Evolutionary conservation across 1,140 invertebrate genomes (phyloP), one percentile per base, ranked within the genome.

Genomic region (Drosophila miranda): DNA sequence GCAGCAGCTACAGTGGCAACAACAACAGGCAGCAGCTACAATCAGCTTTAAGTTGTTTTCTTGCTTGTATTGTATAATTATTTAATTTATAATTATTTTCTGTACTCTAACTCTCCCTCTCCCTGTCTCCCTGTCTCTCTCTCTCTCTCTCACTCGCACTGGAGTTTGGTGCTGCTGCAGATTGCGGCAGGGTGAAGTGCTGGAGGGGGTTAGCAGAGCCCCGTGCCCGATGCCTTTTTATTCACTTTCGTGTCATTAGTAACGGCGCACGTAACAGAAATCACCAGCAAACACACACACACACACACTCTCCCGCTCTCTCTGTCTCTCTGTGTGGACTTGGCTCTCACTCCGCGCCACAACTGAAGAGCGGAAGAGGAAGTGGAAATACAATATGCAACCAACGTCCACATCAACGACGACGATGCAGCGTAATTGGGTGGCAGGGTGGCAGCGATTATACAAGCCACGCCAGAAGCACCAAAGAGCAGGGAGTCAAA

Each of bases 161-260:
- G 38, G 26, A 63, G 54, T 75, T 43, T 14, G 21, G 6, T 43
- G 21, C 8, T 43, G 16, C 55, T 43, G 16, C 55, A 72, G 55
- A 60, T 48, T 54, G 63, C 43, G 19, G 44, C 28, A 44, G 49
- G 57, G 45, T 53, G 51, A 3, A 4, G 23, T 23, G 19, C 19
- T 19, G 19, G 60, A 44, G 44, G 58, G 59, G 58, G 51, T 53
- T n/a, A 61, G 63, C 23, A 52, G 49, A 21, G 59, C 26, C 58
- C 51, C 68, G 72, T 71, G 78, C 70, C 59, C 52, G 59, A 68
- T 74, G 55, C 76, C 34, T 59, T 71, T 84, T 73, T 86, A 84
- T 86, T 84, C 80, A 84, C 81, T 80, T 81, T 86, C 81, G 82
- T 84, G 77, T 75, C 77, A 84, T 84, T 86, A 86, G 82, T 86